Evolutionary conservation across 2,888 invertebrate species (phyloP).

Genomic region (Nudaria mundana): DNA sequence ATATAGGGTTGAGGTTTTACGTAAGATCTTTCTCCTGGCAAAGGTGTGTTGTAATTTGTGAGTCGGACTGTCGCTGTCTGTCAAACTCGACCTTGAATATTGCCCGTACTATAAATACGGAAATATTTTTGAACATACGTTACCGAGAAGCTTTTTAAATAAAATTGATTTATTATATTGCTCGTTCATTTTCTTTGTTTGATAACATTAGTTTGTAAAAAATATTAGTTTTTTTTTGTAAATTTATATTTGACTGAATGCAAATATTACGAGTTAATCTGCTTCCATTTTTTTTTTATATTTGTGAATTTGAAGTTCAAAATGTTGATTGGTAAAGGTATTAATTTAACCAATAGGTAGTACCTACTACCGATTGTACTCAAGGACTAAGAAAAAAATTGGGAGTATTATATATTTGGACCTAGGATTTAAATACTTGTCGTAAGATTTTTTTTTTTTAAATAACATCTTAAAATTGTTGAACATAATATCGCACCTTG

Average conservation of each 20-base stretch:
- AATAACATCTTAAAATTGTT: too few relatives aligned
- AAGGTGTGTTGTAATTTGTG: slow-evolving; percentile 53
- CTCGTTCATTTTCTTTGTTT: slow-evolving; percentile 37
- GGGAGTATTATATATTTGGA: too few relatives aligned
- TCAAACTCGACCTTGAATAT: slow-evolving; percentile 72
- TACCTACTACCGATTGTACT: too few relatives aligned
- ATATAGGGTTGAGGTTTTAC: slow-evolving; percentile 51
- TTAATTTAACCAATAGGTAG: too few relatives aligned
- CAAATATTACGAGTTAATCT: slow-evolving; percentile 19
- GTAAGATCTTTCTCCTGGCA: slow-evolving; percentile 56
- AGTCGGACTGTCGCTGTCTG: slow-evolving; percentile 57
- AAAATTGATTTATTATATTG: slow-evolving; percentile 48
- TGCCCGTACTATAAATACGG: slow-evolving; percentile 73
- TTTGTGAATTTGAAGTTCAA: slow-evolving; percentile 20
- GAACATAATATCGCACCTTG: too few relatives aligned
- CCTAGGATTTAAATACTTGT: too few relatives aligned
- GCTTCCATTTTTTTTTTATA: slow-evolving; percentile 15
- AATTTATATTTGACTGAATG: too few relatives aligned
- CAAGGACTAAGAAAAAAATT: too few relatives aligned
- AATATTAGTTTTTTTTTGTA: slow-evolving; percentile 19
- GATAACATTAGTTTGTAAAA: slow-evolving; percentile 26
- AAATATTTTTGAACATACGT: slow-evolving; percentile 69
- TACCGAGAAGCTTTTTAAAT: slow-evolving; percentile 50
- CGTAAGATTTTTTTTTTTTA: too few relatives aligned
- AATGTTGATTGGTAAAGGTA: slow-evolving; percentile 34